A percentile compares a stretch with the other conserved stretches of the same genome.
These are phyloP conservation scores for Rhodinocichla rosea DNA, from an alignment of 2,113 vertebrate genomes.

Conservation along the genomic window DNA sequence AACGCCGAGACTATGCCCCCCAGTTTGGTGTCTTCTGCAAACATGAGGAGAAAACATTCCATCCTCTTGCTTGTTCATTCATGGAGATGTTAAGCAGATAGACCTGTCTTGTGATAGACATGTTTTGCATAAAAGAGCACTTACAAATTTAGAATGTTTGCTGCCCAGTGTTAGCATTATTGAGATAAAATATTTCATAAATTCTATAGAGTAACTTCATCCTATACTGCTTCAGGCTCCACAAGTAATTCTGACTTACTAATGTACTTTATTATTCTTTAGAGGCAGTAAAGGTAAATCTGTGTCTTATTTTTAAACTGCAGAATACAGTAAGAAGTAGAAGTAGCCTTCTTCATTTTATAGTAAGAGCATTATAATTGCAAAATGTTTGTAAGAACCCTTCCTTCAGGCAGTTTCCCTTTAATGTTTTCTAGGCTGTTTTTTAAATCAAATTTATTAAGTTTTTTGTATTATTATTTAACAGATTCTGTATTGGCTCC, in stretches of 20 bases:
- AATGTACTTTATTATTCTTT: not conserved
- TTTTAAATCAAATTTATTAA: not conserved
- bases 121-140: fast-evolving
- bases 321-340: not conserved
- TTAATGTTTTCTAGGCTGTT: not conserved
- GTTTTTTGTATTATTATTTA: not conserved
- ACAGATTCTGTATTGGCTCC: not conserved
- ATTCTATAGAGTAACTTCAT: not conserved
- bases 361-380: not conserved
- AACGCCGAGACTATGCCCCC: fast-evolving
- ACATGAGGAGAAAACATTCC: not conserved
- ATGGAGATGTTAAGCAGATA: not conserved
- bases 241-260: not conserved
- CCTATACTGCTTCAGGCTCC: not conserved
- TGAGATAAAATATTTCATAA: not conserved
- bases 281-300: not conserved
- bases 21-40: not conserved
- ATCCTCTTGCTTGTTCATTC: not conserved
- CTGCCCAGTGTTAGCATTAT: not conserved
- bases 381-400: not conserved
- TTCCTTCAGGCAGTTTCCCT: not conserved
- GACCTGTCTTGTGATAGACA: not conserved
- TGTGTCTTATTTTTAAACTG: not conserved
- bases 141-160: not conserved
- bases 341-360: not conserved